phyloP scores from a whole-genome alignment of 2,797 vertebrate genomes.

The Sparidentex hasta region DNA sequence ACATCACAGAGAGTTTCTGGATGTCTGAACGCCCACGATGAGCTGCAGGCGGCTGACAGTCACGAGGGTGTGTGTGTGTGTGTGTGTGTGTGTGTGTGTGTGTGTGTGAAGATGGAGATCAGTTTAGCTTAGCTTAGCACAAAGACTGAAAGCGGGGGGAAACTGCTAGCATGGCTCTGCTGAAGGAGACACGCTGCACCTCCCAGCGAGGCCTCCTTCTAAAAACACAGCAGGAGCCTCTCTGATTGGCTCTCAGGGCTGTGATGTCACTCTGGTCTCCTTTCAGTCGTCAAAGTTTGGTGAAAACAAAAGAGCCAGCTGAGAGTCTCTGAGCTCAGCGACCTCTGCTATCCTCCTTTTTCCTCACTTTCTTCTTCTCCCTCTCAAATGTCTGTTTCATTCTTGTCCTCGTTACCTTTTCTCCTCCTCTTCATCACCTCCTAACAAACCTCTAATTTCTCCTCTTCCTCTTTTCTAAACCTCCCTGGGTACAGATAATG shows the following conservation, averaged over 20 bases:
- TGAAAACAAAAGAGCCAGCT: not conserved
- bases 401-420: not conserved
- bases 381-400: too few relatives aligned
- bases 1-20: conserved; percentile 15
- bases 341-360: not conserved
- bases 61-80: conserved; percentile 22
- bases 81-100: not conserved
- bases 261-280: not conserved
- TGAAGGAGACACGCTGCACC: not conserved
- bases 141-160: not conserved
- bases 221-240: conserved; percentile 13
- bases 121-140: conserved; percentile 24
- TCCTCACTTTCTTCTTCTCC: not conserved
- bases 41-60: conserved; percentile 30
- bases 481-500: too few relatives aligned
- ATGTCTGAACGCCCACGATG: conserved; percentile 35
- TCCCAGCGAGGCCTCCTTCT: not conserved
- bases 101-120: not conserved
- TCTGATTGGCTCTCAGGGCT: not conserved
- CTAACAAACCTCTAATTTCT: too few relatives aligned
- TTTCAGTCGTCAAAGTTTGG: not conserved
- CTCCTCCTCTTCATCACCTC: too few relatives aligned
- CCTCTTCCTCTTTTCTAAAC: not conserved
- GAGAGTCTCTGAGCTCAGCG: not conserved
- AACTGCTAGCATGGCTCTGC: conserved; percentile 4